Evolutionary conservation across 2,113 vertebrate species (phyloP), one percentile per base, ranked within the genome.

Genomic region (Dipodomys stephensi): DNA sequence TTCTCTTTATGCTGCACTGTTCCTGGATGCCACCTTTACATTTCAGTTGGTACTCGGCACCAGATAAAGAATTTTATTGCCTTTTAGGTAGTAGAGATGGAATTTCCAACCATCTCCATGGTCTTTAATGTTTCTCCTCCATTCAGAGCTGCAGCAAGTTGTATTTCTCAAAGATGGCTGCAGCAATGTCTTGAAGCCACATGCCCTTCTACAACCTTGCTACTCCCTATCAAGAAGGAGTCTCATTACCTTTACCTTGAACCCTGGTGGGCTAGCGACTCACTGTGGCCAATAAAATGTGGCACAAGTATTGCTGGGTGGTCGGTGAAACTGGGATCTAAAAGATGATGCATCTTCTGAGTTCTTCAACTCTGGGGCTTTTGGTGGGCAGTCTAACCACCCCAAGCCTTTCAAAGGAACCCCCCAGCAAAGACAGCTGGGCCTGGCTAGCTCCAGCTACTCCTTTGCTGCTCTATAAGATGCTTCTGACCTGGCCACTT

Each of bases 91-190:
- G 27, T 76, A 32, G 62, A 91, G 53, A 68, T 64, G 83, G 57
- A 67, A 39, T 87, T 88, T 77, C 85, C 81, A 73, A 74, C 83
- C n/a, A 60, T 92, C 78, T 57, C 53, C 53, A 13, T 57, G 53
- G 53, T 57, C 53, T 57, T 57, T 93, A 65, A 87, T 76, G 86
- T 83, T 80, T 53, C 57, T 53, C 77, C 85, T 92, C 44, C 35
- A 28, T 57, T 90, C 93, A 64, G 69, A 23, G 60, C 76, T 68
- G 76, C 82, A 44, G 78, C 67, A 67, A 65, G 28, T 68, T 92
- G 25, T 80, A 69, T 79, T 86, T 95, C 84, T 74, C 87, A 94
- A 82, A 93, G 92, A 82, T 77, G 90, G 35, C 65, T 69, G 25
- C 65, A 32, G n/a, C 35, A 46, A 7, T 65, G 27, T 79, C 32